Evolutionary conservation across 2,797 vertebrate species (phyloP), one percentile per base, ranked within the genome.

Genomic region (Oryzias dopingdopingensis): DNA sequence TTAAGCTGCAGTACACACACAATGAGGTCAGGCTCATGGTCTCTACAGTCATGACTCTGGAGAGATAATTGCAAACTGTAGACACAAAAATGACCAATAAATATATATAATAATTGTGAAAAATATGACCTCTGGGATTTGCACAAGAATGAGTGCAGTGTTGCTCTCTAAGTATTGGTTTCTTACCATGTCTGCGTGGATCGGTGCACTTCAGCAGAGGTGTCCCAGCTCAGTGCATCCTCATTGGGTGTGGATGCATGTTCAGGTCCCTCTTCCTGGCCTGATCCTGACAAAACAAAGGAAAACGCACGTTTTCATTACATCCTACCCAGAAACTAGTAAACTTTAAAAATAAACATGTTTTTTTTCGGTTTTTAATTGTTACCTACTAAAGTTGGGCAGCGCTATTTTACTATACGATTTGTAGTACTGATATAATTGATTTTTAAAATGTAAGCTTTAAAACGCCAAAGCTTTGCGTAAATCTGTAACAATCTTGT

Each of bases 121-220:
- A 62, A 65, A 65, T 15, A 18, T 42, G 57, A 47, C 49, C 45
- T 66, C 6, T 56, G 56, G 66, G 64, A 62, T 65, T 44, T 65
- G 42, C 2, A n/a, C 24, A 18, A 16, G 50, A 42, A 61, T 50
- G 40, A 52, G 44, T 74, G 48, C 12, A 22, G 48, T 6, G 22
- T 18, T 42, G 62, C 8, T 70, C 17, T 67, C 15, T 56, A 46
- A 68, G 64, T 63, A 67, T 68, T 79, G 59, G 53, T 77, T 65
- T 79, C 85, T 88, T 87, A 93, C 92, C 92, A 93, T 93, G 41
- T 66, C 73, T 71, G 69, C 22, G 52, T 72, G 59, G 55, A 62
- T 60, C 50, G 70, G 64, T 65, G 71, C 48, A 65, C 81, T 79
- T 85, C 65, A 84, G 77, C 87, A 90, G 89, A 89, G 88, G 87